Conservation (phyloP, 2,888 invertebrate species). For the Xestia ashworthii region DNA sequence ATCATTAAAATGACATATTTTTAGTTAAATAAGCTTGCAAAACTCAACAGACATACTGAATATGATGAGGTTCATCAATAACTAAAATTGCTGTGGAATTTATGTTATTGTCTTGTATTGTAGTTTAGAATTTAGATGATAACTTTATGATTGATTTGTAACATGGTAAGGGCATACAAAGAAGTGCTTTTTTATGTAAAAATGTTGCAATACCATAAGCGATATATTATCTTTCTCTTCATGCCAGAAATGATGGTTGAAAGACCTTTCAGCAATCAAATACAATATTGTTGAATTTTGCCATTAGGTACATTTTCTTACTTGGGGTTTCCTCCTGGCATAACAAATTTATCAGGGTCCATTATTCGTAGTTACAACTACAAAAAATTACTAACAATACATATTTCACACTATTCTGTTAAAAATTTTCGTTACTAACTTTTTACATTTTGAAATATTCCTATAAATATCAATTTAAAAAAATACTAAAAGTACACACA, state of each 20-base stretch:
- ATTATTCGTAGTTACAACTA: conserved; percentile 4
- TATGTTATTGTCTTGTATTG: background rate
- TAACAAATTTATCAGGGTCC: background rate
- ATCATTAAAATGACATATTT: background rate
- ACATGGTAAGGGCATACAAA: background rate
- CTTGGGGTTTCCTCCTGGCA: background rate
- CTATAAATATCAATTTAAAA: background rate
- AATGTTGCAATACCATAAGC: background rate
- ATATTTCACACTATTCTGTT: background rate
- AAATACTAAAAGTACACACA: background rate
- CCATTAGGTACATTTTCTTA: background rate
- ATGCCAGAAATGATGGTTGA: background rate
- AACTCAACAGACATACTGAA: background rate
- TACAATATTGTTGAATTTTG: background rate
- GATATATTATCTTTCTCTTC: background rate
- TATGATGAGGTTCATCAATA: background rate
- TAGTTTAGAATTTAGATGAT: background rate
- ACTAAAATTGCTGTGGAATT: background rate
- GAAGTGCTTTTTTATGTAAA: background rate
- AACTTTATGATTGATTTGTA: background rate
- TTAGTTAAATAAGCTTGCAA: background rate
- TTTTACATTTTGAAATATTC: background rate
- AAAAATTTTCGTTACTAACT: background rate
- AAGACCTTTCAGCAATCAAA: background rate
- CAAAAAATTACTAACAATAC: conserved; percentile 2